Percentiles rank a stretch among this genome's conserved stretches.
Conservation (phyloP, 2,888 invertebrate species). For the Euspilapteryx auroguttella region DNA sequence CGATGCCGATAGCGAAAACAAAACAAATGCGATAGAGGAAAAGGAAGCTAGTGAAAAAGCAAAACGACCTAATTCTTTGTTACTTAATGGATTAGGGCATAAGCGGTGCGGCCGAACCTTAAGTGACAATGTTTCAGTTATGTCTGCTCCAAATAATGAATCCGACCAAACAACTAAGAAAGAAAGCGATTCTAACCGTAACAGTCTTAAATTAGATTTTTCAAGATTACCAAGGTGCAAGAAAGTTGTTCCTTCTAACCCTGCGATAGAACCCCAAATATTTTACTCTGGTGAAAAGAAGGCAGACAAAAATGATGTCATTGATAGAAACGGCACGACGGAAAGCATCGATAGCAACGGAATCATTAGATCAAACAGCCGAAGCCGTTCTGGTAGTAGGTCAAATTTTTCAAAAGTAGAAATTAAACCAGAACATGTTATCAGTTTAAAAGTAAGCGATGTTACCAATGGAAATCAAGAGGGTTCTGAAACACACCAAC, state of each 20-base stretch:
- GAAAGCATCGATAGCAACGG: constrained; percentile 20
- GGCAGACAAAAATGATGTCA: constrained; percentile 24
- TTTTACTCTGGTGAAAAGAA: constrained; percentile 31
- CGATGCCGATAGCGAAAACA: constrained; percentile 14
- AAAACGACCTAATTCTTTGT: constrained; percentile 53
- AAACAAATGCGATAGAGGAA: constrained; percentile 15
- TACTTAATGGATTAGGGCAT: constrained; percentile 56
- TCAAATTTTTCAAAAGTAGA: constrained; percentile 50
- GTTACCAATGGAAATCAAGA: constrained; percentile 18
- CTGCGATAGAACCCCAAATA: constrained; percentile 56
- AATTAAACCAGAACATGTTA: constrained; percentile 38
- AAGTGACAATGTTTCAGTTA: constrained; percentile 33
- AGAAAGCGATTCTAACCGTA: constrained; percentile 33
- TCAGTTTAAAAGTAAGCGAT: constrained; percentile 22
- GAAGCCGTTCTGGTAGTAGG: constrained; percentile 42
- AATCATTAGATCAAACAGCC: constrained; percentile 21
- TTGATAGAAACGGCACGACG: constrained; percentile 25
- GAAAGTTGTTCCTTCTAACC: constrained; percentile 59
- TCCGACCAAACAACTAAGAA: constrained; percentile 22
- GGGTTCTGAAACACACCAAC: constrained; percentile 24
- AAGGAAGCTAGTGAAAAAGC: constrained; percentile 38
- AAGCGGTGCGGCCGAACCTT: constrained; percentile 48
- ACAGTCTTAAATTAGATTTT: constrained; percentile 66
- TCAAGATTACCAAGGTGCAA: constrained; percentile 61
- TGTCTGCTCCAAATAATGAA: constrained; percentile 19